These are phyloP conservation scores for Brenthis ino DNA, from an alignment of 2,888 invertebrate genomes.

Conservation along the genomic window DNA sequence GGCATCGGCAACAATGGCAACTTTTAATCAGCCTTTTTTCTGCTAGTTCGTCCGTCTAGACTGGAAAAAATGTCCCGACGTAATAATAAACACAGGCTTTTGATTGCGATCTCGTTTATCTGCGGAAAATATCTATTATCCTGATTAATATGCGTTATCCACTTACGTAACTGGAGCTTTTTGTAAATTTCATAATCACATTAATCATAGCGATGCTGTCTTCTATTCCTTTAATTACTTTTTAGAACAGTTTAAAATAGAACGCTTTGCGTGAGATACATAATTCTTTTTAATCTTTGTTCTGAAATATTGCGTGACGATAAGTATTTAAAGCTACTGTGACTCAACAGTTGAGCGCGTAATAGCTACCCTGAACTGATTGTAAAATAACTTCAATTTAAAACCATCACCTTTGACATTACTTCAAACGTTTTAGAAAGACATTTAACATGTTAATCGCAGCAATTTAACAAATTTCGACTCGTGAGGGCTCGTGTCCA, in stretches of 20 bases:
- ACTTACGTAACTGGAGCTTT: constrained; percentile 3
- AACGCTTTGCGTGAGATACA: constrained; percentile 8
- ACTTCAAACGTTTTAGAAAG: constrained; percentile 59
- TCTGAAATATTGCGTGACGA: constrained; percentile 16
- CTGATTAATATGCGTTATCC: constrained; percentile 27
- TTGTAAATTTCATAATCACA: neutral
- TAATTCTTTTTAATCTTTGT: constrained; percentile 14
- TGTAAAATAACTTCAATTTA: constrained; percentile 24
- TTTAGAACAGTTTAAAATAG: constrained; percentile 12
- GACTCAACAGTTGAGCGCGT: constrained; percentile 8
- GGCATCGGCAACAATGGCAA: constrained; percentile 63
- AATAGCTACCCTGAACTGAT: constrained; percentile 7
- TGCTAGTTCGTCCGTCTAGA: constrained; percentile 71
- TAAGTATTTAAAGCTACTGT: constrained; percentile 10
- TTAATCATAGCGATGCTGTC: too few species aligned
- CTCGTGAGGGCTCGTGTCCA: constrained; percentile 61
- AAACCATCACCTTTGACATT: constrained; percentile 29
- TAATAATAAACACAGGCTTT: constrained; percentile 57
- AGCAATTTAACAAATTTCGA: constrained; percentile 76
- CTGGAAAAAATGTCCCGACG: constrained; percentile 63
- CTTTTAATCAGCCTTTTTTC: constrained; percentile 77
- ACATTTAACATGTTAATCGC: constrained; percentile 78
- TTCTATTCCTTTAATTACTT: neutral
- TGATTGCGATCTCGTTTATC: constrained; percentile 48
- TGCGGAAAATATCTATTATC: constrained; percentile 39